These are phyloP conservation scores for Pangasius larnaudii DNA, from an alignment of 2,797 vertebrate genomes.

Conservation along the genomic window DNA sequence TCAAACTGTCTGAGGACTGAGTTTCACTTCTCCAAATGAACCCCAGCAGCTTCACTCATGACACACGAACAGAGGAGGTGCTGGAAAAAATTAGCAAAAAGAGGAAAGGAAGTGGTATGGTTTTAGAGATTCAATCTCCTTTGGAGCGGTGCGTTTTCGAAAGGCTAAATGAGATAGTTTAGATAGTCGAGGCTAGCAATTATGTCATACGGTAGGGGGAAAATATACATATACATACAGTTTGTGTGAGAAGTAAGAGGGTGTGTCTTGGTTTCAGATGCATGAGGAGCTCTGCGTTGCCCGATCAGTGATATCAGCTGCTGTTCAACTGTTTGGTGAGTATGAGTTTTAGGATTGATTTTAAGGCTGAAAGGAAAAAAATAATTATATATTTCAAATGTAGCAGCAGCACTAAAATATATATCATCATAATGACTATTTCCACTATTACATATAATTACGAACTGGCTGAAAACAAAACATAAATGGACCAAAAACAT, in stretches of 20 bases:
- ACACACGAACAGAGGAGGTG: not conserved
- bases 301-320: not conserved
- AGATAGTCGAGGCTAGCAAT: not conserved
- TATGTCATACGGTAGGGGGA: not conserved
- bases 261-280: not conserved
- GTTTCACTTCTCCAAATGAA: slow-evolving; percentile 22
- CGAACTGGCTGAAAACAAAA: too few species aligned
- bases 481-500: not conserved
- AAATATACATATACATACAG: not conserved
- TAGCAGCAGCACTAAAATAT: not conserved
- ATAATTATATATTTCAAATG: not conserved
- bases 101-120: slow-evolving; percentile 23
- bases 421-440: not conserved
- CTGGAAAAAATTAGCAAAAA: not conserved
- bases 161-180: not conserved
- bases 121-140: not conserved
- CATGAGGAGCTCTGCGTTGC: not conserved
- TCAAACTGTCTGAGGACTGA: not conserved
- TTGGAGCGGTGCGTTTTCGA: not conserved
- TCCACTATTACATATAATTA: not conserved
- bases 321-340: slow-evolving; percentile 33
- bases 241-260: not conserved
- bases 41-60: not conserved
- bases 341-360: not conserved
- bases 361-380: not conserved